Percentiles rank a stretch among this genome's conserved stretches.
These are phyloP conservation scores for Rhysida immarginata DNA, from an alignment of 1,140 invertebrate genomes.

Conservation along the genomic window DNA sequence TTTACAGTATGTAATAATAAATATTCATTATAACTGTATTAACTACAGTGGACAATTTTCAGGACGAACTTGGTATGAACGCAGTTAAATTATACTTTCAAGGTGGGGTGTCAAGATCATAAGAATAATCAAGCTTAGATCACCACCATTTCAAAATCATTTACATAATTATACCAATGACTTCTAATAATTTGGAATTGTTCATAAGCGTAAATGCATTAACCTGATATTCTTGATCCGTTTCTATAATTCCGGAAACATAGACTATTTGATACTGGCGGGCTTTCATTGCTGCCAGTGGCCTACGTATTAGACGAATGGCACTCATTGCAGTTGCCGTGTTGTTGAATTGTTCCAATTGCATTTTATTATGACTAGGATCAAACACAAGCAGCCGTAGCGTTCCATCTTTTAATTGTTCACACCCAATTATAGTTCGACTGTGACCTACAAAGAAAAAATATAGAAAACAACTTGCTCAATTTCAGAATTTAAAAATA, in stretches of 20 bases:
- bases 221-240: slow-evolving; percentile 43
- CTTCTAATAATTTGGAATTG: no score
- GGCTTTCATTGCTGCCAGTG: slow-evolving; percentile 55
- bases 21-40: no score
- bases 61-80: no score
- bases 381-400: slow-evolving; percentile 65
- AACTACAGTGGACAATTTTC: no score
- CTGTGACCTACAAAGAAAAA: slow-evolving; percentile 52
- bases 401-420: slow-evolving; percentile 48
- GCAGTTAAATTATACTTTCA: no score
- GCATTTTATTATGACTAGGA: slow-evolving; percentile 61
- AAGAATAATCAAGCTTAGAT: no score
- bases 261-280: slow-evolving; percentile 74
- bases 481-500: no score
- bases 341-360: slow-evolving; percentile 50
- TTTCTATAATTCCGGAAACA: slow-evolving; percentile 53
- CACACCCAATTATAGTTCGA: slow-evolving; percentile 72
- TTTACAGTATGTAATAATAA: no score
- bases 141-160: no score
- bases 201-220: no score
- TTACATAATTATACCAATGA: no score
- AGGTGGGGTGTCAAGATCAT: no score
- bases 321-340: slow-evolving; percentile 38
- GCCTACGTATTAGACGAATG: slow-evolving; percentile 54
- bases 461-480: slow-evolving; percentile 3